A percentile compares a stretch with the other conserved stretches of the same genome.
phyloP scores from a whole-genome alignment of 2,113 vertebrate genomes.

The Ochotona curzoniae region DNA sequence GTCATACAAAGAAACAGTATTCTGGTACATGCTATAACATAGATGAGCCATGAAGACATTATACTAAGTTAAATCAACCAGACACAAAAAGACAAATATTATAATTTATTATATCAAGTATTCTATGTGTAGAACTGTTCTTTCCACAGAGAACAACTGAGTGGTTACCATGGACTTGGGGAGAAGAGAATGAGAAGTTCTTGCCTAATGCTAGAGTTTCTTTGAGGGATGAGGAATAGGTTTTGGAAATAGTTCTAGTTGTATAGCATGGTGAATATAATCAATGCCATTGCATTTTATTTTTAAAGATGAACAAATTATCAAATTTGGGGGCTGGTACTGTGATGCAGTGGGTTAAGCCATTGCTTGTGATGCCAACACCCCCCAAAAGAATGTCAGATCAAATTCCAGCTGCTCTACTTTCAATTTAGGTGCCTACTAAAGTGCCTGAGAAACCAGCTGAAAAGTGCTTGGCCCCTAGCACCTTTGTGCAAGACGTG shows the following conservation, averaged over 20 bases:
- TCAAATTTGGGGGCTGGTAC: too few relatives aligned
- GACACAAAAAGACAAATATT: background rate
- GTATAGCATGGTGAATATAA: background rate
- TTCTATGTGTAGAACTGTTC: background rate
- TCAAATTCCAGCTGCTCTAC: too few relatives aligned
- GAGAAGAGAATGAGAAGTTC: background rate
- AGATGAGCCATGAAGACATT: background rate
- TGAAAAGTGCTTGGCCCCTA: too few relatives aligned
- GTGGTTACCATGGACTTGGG: background rate
- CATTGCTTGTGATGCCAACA: too few relatives aligned
- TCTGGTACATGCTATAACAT: background rate
- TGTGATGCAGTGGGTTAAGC: too few relatives aligned
- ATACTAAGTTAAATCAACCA: background rate
- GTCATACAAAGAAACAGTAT: background rate
- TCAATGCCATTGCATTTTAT: background rate
- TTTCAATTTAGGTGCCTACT: too few relatives aligned
- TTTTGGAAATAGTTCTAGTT: background rate
- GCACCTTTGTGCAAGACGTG: too few relatives aligned
- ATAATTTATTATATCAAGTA: background rate
- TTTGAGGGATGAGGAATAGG: background rate
- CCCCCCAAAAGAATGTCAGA: too few relatives aligned
- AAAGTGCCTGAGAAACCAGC: too few relatives aligned
- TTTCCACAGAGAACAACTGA: conserved; percentile 19
- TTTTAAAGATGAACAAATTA: background rate
- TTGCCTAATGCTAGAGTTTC: background rate